Base-by-base conservation (phyloP, 1,140 invertebrate genomes). In the Micrasema longulum region DNA sequence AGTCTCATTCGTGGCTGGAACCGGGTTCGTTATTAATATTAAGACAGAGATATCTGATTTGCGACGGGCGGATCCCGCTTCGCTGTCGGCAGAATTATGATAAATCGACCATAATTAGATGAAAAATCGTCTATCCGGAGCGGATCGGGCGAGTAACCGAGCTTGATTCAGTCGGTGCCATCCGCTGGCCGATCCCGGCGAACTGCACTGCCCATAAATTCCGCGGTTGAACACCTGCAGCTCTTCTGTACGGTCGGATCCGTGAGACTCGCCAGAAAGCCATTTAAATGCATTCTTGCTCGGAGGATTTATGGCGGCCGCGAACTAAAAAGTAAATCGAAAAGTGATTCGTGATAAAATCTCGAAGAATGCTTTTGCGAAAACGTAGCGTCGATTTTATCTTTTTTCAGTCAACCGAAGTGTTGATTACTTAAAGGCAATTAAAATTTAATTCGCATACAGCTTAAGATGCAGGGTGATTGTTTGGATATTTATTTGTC, bases 31-130 rank as follows among this genome's bases (percentile, higher is more conserved):
- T 63, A 64, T 64, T 64, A 64, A 64, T 64, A 31, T 22, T 12
- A 1, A 12, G 55, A 16, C 55, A 9, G 20, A 23, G 23, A 64
- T 22, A 47, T 45, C 12, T 11, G 60, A 64, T 64, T 64, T 47
- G 55, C 36, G 36, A 60, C 55, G 55, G 36, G 55, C 26, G 5
- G 48, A 4, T 6, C 12, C 43, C 41, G 43, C 22, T 10, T 35
- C 48, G 69, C 60, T 70, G 43, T 45, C 35, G 41, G 48, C 35
- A 43, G 45, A 73, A 73, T 68, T 50, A 41, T 69, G 72, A 73
- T 66, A 73, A 69, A 73, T 69, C 20, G 60, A 14, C 36, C 35
- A 26, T 65, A 73, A 73, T 73, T 69, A 63, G 57, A 47, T 69
- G 66, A 65, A 73, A 73, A 73, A 72, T 72, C 50, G 12, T 45